Evolutionary conservation across 2,113 vertebrate genomes (phyloP).

Genomic region (Aix galericulata): DNA sequence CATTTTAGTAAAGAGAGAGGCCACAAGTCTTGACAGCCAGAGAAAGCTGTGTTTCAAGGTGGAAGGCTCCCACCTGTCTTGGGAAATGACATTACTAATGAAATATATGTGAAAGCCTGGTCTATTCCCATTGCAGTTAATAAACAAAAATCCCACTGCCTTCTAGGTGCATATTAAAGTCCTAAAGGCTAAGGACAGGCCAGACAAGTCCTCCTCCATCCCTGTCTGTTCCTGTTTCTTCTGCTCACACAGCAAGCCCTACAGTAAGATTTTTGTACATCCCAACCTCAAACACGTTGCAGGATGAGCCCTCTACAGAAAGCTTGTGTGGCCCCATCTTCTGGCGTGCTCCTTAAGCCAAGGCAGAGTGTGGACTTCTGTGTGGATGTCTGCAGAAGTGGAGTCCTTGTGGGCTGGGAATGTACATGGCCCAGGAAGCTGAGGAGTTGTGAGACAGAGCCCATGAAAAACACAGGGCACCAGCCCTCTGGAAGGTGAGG

Average conservation of each 20-base stretch:
- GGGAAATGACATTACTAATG: background rate
- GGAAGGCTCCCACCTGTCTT: background rate
- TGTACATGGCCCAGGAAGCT: fast-evolving
- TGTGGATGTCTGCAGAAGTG: background rate
- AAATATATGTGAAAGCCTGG: background rate
- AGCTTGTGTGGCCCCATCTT: background rate
- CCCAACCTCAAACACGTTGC: background rate
- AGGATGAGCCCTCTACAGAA: background rate
- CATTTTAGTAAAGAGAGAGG: background rate
- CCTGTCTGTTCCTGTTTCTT: background rate
- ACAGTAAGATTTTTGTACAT: background rate
- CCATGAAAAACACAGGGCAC: background rate
- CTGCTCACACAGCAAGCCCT: background rate
- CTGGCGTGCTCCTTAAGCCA: background rate
- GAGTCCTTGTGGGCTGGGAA: background rate
- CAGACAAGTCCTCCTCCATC: background rate
- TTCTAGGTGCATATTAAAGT: background rate
- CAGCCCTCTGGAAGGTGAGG: background rate
- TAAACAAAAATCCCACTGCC: background rate
- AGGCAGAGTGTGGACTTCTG: background rate
- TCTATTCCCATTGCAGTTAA: background rate
- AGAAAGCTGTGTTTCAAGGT: background rate
- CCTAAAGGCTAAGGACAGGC: background rate
- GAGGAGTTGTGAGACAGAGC: background rate
- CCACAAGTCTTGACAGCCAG: background rate